Evolutionary conservation across 2,797 vertebrate genomes (phyloP).

Genomic region (Lagorchestes hirsutus): DNA sequence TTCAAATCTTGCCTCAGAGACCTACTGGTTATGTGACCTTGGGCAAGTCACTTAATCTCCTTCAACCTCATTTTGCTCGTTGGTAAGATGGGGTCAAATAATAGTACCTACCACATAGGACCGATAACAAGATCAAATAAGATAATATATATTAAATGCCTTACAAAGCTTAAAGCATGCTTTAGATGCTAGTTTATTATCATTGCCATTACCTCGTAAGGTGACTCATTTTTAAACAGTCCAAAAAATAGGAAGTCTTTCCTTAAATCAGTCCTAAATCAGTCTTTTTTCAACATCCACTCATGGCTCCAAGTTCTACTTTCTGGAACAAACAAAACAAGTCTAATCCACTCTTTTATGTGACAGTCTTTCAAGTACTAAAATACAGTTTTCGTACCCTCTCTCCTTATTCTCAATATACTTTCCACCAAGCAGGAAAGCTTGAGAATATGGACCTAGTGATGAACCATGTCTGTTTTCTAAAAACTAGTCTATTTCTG

Average conservation of each 20-base stretch:
- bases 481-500: neutral
- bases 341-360: neutral
- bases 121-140: neutral
- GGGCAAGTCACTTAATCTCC: neutral
- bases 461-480: neutral
- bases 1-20: neutral
- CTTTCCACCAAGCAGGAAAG: neutral
- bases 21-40: neutral
- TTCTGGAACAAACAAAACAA: neutral
- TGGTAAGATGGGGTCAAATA: neutral
- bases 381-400: neutral
- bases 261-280: neutral
- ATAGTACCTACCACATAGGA: neutral
- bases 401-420: neutral
- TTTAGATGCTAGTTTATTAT: neutral
- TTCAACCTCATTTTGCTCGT: neutral
- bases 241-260: neutral
- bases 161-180: neutral
- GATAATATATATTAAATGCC: neutral
- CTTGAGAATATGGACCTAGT: neutral
- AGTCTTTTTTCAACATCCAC: neutral
- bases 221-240: conserved; percentile 10
- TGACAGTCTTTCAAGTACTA: neutral
- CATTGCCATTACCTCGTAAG: conserved; percentile 50
- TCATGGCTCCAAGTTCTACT: neutral